Evolutionary conservation across 2,797 vertebrate genomes (phyloP).

Genomic region (Cephalopachus bancanus): DNA sequence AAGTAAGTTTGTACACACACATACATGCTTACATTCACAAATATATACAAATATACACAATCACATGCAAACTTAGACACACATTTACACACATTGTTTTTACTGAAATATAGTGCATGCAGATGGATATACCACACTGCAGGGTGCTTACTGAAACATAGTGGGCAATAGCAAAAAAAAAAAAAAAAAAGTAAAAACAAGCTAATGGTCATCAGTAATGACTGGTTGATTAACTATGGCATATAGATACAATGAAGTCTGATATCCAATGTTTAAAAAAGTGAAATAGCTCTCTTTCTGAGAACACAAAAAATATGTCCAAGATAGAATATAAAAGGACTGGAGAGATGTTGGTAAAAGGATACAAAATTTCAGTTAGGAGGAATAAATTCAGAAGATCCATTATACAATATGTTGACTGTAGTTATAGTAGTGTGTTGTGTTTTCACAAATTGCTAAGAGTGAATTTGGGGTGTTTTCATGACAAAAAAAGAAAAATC

Average conservation of each 20-base stretch:
- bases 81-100: neutral
- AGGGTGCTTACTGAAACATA: neutral
- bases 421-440: neutral
- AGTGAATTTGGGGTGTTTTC: neutral
- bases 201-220: neutral
- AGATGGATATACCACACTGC: neutral
- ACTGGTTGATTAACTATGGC: constrained; percentile 1
- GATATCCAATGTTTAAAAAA: neutral
- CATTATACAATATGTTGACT: neutral
- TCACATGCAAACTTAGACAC: neutral
- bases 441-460: neutral
- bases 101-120: neutral
- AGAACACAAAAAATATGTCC: neutral
- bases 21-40: neutral
- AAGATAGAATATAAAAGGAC: neutral
- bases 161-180: neutral
- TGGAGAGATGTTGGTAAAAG: neutral
- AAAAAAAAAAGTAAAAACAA: constrained; percentile 13
- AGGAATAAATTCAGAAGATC: neutral
- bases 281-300: neutral
- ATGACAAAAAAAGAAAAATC: neutral
- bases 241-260: constrained; percentile 17
- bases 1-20: constrained; percentile 9
- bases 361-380: neutral
- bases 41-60: neutral